Evolutionary conservation across 2,888 invertebrate species (phyloP).

Genomic region (Dromius quadrimaculatus): DNA sequence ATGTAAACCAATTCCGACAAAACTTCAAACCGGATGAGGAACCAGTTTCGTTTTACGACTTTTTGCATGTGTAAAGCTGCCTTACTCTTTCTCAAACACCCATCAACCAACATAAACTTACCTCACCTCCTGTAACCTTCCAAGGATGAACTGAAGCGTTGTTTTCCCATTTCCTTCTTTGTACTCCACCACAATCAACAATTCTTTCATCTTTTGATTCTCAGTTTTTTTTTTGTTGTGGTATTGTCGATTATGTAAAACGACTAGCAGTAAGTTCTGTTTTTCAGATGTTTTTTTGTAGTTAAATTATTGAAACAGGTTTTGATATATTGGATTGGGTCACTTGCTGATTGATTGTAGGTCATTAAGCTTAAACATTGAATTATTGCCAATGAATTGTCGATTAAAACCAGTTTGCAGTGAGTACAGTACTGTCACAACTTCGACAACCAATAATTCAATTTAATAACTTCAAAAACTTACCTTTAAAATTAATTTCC

Average conservation of each 20-base stretch:
- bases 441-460: constrained; percentile 36
- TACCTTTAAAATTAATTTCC: constrained; percentile 24
- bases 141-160: too few species aligned
- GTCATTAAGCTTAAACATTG: constrained; percentile 7
- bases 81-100: not conserved
- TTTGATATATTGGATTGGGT: constrained; percentile 27
- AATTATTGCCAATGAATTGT: too few species aligned
- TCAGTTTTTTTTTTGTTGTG: not conserved
- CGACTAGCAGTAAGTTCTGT: constrained; percentile 18
- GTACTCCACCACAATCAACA: not conserved
- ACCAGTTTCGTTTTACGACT: not conserved
- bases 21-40: not conserved
- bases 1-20: too few species aligned
- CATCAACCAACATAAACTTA: not conserved
- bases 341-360: constrained; percentile 15
- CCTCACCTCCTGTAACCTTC: not conserved
- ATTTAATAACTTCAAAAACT: constrained; percentile 9
- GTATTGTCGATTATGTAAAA: constrained; percentile 4
- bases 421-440: too few species aligned
- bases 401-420: too few species aligned
- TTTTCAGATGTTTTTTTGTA: constrained; percentile 7
- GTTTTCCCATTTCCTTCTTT: not conserved
- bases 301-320: constrained; percentile 31
- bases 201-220: not conserved
- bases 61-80: not conserved